Evolutionary conservation across 64 coral and sea anemone genomes (phyloP), one percentile per base, ranked within the genome.

Genomic region (Platygyra sinensis): DNA sequence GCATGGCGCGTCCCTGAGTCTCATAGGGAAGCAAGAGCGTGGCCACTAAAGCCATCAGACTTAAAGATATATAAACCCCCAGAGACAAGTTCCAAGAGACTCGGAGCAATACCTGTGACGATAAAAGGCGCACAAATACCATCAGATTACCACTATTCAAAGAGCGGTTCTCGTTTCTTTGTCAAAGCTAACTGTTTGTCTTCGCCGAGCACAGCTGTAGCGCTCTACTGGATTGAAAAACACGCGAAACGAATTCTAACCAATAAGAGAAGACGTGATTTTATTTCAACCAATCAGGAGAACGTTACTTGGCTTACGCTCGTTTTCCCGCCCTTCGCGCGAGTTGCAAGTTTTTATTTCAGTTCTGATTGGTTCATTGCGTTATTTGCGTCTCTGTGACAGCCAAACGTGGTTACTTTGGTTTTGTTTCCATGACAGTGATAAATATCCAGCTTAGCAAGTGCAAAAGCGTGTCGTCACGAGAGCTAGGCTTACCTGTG

Each of bases 1-100:
- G 73, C 90, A 92, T 92, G 0, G 85, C 22, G 17, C 90, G 31
- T 57, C 90, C 90, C 64, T 87, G 87, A n/a, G 90, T 92, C 67
- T 92, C 90, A 16, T 87, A 87, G 18, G 82, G 90, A 22, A 92
- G 82, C 8, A 59, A 54, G 0, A 92, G 62, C 22, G 81, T 67
- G 8, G 85, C 83, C 10, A 92, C 27, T 20, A 92, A 75, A 64
- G 82, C 64, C 28, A 87, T 71, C 38, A 92, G 15, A 60, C 62
- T 65, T 18, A 67, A 20, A 9, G 90, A 27, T 24, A 84, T 84
- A 33, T 92, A 92, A 65, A 92, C 90, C 72, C 81, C 81, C 39
- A 86, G 27, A 30, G 82, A 60, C 29, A 92, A 64, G 20, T 86
- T 75, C 63, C 86, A 31, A 3, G 90, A 92, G 18, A 61, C 65